phyloP scores from a whole-genome alignment of 2,113 vertebrate species.

The Pomatorhinus ruficollis region DNA sequence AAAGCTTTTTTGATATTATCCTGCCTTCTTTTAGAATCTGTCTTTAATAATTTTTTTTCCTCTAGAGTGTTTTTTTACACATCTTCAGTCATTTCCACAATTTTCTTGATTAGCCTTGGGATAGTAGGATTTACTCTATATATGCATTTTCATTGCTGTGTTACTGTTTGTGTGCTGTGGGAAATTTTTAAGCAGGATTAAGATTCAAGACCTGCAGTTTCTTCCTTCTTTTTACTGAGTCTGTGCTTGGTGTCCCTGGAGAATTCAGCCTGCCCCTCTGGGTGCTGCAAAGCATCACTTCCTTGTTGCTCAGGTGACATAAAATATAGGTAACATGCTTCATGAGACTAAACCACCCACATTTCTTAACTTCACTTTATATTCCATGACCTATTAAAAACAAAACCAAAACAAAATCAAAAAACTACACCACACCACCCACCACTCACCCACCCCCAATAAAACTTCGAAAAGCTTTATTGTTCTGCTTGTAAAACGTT shows the following conservation, averaged over 20 bases:
- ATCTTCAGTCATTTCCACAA: background rate
- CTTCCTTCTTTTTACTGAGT: background rate
- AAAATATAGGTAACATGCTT: background rate
- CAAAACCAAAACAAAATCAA: background rate
- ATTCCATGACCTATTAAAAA: background rate
- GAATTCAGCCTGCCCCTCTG: background rate
- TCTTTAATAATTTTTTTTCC: constrained; percentile 43
- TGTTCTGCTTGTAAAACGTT: background rate
- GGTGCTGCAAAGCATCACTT: background rate
- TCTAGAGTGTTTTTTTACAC: background rate
- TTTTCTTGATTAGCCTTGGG: background rate
- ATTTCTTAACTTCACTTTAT: background rate
- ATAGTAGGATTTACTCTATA: background rate
- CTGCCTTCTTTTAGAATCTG: background rate
- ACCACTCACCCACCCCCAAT: accelerated
- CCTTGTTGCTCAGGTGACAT: background rate
- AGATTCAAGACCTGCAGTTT: background rate
- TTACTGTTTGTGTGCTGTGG: background rate
- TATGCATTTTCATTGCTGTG: background rate
- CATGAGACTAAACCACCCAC: background rate
- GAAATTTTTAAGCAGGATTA: background rate
- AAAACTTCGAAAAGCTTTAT: background rate
- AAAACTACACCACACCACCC: background rate
- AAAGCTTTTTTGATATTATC: constrained; percentile 47
- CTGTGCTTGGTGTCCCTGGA: background rate